phyloP scores from a whole-genome alignment of 2,888 invertebrate genomes.

The Galerucella nymphaeae region DNA sequence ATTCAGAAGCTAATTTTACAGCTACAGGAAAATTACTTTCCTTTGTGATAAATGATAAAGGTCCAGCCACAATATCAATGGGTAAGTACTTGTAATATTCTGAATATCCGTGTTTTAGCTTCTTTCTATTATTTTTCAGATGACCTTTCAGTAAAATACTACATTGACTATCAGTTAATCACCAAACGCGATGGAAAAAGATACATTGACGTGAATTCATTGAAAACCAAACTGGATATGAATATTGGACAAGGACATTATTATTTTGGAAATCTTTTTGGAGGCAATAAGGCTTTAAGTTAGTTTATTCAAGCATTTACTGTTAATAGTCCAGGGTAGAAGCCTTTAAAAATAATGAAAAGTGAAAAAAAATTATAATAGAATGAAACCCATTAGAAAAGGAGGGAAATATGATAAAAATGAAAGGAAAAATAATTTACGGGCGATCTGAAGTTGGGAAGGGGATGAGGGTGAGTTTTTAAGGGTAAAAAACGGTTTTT shows the following conservation, averaged over 20 bases:
- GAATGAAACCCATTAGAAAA: too few species aligned
- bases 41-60: constrained; percentile 56
- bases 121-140: constrained; percentile 45
- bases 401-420: too few species aligned
- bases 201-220: constrained; percentile 47
- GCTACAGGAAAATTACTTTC: constrained; percentile 52
- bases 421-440: too few species aligned
- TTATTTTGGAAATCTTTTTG: constrained; percentile 52
- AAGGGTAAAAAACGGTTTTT: too few species aligned
- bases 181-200: constrained; percentile 48
- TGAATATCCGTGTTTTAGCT: neutral
- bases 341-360: too few species aligned
- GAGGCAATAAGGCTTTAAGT: constrained; percentile 51
- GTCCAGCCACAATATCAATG: constrained; percentile 55
- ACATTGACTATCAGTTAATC: constrained; percentile 51
- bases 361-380: too few species aligned
- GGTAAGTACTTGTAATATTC: constrained; percentile 48
- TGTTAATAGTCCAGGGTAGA: too few species aligned
- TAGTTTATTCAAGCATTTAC: constrained; percentile 26
- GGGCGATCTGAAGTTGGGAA: too few species aligned
- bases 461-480: too few species aligned
- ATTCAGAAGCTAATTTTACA: constrained; percentile 12
- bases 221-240: constrained; percentile 45
- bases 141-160: constrained; percentile 50
- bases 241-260: constrained; percentile 48